Conservation (phyloP, 2,888 invertebrate genomes). For the Heliconius erato region DNA sequence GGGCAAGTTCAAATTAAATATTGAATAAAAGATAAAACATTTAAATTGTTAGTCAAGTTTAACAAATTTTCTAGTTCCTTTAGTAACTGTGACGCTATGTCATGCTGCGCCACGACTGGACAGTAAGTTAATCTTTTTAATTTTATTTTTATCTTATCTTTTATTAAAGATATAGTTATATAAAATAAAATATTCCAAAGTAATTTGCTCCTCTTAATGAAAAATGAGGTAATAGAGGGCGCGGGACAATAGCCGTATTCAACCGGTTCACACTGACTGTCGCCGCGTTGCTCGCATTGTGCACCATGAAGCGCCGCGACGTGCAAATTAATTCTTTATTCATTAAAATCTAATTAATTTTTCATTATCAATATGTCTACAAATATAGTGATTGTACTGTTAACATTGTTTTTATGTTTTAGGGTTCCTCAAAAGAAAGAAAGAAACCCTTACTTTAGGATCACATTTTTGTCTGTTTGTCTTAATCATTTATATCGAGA, state of each 20-base stretch:
- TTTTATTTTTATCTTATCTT: too few species aligned
- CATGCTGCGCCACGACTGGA: too few species aligned
- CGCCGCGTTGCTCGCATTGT: constrained; percentile 44
- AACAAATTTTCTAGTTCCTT: too few species aligned
- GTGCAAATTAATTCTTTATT: constrained; percentile 44
- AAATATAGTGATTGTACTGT: neutral
- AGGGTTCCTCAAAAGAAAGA: neutral
- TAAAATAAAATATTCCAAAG: constrained; percentile 43
- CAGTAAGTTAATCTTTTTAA: too few species aligned
- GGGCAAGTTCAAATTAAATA: too few species aligned
- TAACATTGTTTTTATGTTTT: neutral
- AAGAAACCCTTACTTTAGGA: too few species aligned
- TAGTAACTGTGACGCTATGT: too few species aligned
- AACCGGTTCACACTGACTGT: constrained; percentile 44
- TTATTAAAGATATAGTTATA: neutral
- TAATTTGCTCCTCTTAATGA: constrained; percentile 47
- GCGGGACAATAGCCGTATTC: constrained; percentile 43
- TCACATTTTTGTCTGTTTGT: too few species aligned
- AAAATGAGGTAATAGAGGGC: constrained; percentile 48
- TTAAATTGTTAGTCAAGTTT: too few species aligned
- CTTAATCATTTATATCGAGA: too few species aligned
- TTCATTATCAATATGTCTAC: constrained; percentile 26
- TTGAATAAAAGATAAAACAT: too few species aligned
- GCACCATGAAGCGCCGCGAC: neutral
- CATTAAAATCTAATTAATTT: constrained; percentile 28